Evolutionary conservation across 2,888 invertebrate species (phyloP).

Genomic region (Sacculina carcini): DNA sequence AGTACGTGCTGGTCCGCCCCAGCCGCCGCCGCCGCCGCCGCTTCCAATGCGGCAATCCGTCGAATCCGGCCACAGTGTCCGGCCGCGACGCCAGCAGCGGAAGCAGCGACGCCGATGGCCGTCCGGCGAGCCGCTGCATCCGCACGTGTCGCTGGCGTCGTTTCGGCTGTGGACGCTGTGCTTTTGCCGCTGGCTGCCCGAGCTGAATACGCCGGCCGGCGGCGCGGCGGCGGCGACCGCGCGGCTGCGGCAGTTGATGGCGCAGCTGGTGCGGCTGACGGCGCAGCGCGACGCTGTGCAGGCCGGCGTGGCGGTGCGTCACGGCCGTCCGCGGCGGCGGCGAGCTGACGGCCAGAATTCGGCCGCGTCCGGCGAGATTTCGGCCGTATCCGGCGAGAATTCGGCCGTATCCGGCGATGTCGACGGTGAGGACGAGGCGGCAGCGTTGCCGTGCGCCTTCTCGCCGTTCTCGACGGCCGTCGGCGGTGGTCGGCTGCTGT

Average conservation of each 20-base stretch:
- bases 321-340: background rate
- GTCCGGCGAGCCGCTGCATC: slow-evolving; percentile 2
- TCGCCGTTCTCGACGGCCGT: background rate
- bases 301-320: background rate
- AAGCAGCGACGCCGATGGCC: background rate
- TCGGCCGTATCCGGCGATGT: too few relatives aligned
- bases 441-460: slow-evolving; percentile 1
- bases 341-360: too few relatives aligned
- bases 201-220: slow-evolving; percentile 45
- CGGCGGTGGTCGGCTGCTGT: background rate
- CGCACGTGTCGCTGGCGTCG: slow-evolving; percentile 24
- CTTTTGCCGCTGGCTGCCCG: slow-evolving; percentile 66
- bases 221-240: slow-evolving; percentile 20
- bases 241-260: background rate
- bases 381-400: too few relatives aligned
- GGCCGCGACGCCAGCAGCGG: too few relatives aligned
- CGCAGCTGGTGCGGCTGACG: background rate
- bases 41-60: too few relatives aligned
- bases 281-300: background rate
- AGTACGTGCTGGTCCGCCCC: background rate
- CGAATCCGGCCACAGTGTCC: too few relatives aligned
- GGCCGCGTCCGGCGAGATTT: too few relatives aligned
- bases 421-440: too few relatives aligned
- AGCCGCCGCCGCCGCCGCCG: background rate
- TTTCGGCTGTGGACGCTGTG: slow-evolving; percentile 61